phyloP scores from a whole-genome alignment of 2,888 invertebrate species.

The Spodoptera exigua region DNA sequence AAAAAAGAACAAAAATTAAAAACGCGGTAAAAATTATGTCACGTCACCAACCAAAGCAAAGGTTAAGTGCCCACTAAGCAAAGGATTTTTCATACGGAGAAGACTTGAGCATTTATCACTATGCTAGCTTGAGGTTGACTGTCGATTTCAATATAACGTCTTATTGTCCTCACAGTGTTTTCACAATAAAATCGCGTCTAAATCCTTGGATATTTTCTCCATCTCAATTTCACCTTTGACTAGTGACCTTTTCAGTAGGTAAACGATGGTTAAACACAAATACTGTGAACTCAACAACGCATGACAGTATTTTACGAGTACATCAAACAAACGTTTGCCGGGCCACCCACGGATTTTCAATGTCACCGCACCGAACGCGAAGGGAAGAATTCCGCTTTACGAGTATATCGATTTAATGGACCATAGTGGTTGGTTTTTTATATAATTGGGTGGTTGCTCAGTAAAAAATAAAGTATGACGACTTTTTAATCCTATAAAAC shows the following conservation, averaged over 20 bases:
- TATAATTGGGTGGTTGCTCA: too few relatives aligned
- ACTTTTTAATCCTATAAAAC: too few relatives aligned
- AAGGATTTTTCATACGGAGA: too few relatives aligned
- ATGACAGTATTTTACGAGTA: conserved; percentile 43
- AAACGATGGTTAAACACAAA: conserved; percentile 14
- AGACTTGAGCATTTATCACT: too few relatives aligned
- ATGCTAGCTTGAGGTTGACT: too few relatives aligned
- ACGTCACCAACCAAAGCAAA: too few relatives aligned
- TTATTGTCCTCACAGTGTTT: too few relatives aligned
- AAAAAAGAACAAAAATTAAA: too few relatives aligned
- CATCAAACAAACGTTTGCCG: conserved; percentile 37
- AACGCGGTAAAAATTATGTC: too few relatives aligned
- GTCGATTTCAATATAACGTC: too few relatives aligned
- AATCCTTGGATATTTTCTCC: neutral
- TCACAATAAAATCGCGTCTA: neutral
- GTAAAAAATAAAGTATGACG: too few relatives aligned
- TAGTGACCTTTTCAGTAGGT: conserved; percentile 12
- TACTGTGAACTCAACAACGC: conserved; percentile 23
- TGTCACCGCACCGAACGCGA: conserved; percentile 45
- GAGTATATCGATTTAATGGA: conserved; percentile 53
- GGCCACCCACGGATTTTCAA: conserved; percentile 38
- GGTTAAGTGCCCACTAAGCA: too few relatives aligned
- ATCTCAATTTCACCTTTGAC: conserved; percentile 4
- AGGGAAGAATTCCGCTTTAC: conserved; percentile 45
- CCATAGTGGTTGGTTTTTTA: conserved; percentile 38